Evolutionary conservation across 2,113 vertebrate species (phyloP), one percentile per base, ranked within the genome.

Genomic region (Scortum barcoo): DNA sequence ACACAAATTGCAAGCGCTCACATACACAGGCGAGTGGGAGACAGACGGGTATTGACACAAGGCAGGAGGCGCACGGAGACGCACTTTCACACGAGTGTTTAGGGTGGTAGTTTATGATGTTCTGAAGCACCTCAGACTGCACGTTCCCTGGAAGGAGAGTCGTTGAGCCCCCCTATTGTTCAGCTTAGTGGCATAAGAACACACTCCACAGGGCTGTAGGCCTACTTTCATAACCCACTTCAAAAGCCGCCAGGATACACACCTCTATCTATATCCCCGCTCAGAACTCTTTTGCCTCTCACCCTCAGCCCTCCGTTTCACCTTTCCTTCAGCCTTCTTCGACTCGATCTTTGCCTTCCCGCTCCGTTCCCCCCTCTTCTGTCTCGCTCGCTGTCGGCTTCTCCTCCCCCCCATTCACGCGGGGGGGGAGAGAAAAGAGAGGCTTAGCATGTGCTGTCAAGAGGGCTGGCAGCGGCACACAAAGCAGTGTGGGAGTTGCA

Each of bases 151-250:
- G 9, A 57, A 75, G 53, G 61, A 78, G 63, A 87, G 85, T 40
- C 68, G 61, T 46, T 71, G 71, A 79, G 74, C 56, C 82, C 76
- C 74, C 77, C 61, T 46, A 38, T 78, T 83, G 81, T 82, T 84
- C 57, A 38, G 33, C 85, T 89, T 63, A 46, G 75, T 44, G 61
- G 68, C 26, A 38, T 79, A 51, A 80, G 78, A 82, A 70, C 67
- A 86, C 68, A 61, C 75, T 63, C 68, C 46, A 26, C 85, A 61
- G 57, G 86, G 71, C 63, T 77, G 46, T 0, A 67, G 74, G 68
- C 50, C 80, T 26, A 56, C 76, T 83, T 88, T 89, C 62, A 86
- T 77, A 89, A 80, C 74, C 62, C 42, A 61, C 89, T 90, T 90
- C 78, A 89, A 91, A 89, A 81, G 68, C 75, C 38, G n/a, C 48